phyloP scores from a whole-genome alignment of 1,140 invertebrate genomes.

The Mamestra configurata region DNA sequence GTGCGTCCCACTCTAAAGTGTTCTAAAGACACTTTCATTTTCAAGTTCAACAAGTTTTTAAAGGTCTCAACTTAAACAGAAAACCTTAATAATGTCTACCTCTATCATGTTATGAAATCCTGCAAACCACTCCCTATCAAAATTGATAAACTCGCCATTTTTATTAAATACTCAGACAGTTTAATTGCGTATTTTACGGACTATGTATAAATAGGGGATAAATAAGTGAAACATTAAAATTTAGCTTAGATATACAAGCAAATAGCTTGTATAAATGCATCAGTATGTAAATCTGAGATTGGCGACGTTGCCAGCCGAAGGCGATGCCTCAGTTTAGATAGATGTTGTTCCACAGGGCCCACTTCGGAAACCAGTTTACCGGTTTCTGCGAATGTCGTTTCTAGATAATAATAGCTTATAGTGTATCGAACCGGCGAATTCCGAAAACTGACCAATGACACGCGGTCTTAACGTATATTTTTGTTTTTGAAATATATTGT shows the following conservation, averaged over 20 bases:
- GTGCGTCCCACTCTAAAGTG: neutral
- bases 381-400: conserved; percentile 55
- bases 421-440: conserved; percentile 34
- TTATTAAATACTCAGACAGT: neutral
- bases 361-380: conserved; percentile 54
- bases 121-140: neutral
- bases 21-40: neutral
- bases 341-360: conserved; percentile 32
- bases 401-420: conserved; percentile 45
- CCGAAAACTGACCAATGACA: conserved; percentile 39
- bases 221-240: conserved; percentile 5
- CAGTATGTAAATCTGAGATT: conserved; percentile 39
- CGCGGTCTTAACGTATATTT: neutral
- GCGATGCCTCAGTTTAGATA: conserved; percentile 40
- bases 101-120: neutral
- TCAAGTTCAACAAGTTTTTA: neutral
- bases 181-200: neutral
- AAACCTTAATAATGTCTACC: too few relatives aligned
- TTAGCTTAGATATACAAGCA: conserved; percentile 4
- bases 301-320: neutral
- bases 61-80: too few relatives aligned
- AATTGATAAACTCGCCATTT: neutral
- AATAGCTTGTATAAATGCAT: conserved; percentile 18
- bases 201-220: neutral
- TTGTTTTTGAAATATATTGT: conserved; percentile 1